Conservation (phyloP, 1,140 invertebrate genomes). For the Microplitis mediator region DNA sequence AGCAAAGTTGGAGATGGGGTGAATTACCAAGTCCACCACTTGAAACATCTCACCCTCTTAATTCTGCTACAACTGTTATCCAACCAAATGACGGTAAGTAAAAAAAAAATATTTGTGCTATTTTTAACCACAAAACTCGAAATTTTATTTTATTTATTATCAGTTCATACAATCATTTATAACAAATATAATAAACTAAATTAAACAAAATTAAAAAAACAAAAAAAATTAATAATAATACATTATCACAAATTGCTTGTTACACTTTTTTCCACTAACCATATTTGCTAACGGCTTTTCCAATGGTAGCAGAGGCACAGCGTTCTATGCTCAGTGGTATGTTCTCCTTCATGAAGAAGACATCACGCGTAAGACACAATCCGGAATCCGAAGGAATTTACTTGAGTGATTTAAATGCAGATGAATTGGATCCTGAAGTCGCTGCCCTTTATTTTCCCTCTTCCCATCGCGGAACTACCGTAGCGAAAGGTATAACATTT, state of each 20-base stretch:
- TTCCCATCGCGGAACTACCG: constrained; percentile 52
- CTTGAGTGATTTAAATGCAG: constrained; percentile 87
- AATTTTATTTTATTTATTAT: neutral
- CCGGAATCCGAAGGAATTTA: constrained; percentile 85
- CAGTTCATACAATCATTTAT: neutral
- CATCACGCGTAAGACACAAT: constrained; percentile 71
- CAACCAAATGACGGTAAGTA: constrained; percentile 48
- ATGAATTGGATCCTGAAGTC: constrained; percentile 88
- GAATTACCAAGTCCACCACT: constrained; percentile 77
- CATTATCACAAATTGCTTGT: constrained; percentile 19
- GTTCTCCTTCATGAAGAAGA: constrained; percentile 91
- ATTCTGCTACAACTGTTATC: constrained; percentile 36
- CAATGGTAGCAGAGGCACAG: constrained; percentile 64
- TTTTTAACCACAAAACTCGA: neutral
- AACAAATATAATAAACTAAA: neutral
- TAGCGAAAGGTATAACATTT: constrained; percentile 49
- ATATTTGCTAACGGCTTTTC: constrained; percentile 42
- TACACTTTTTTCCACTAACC: constrained; percentile 41
- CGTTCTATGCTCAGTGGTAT: constrained; percentile 85
- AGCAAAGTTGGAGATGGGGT: constrained; percentile 94
- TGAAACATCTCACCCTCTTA: constrained; percentile 45
- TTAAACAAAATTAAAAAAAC: neutral
- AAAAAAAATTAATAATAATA: constrained; percentile 2
- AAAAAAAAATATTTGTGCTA: neutral
- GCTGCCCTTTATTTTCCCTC: constrained; percentile 86